phyloP scores from a whole-genome alignment of 2,797 vertebrate genomes.

The Salarias fasciatus region DNA sequence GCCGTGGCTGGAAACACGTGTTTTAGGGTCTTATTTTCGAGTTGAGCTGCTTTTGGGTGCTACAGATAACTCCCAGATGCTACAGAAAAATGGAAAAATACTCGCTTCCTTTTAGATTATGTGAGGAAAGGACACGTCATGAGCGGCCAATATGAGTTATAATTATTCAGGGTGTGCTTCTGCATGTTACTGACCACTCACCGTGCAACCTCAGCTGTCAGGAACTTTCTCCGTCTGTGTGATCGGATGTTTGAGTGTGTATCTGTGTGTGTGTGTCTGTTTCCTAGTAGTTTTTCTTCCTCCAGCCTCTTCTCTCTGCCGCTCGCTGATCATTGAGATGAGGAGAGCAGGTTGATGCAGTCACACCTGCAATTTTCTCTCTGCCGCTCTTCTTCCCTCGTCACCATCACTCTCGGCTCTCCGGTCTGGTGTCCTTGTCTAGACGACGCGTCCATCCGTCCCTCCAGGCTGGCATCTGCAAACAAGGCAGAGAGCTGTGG shows the following conservation, averaged over 20 bases:
- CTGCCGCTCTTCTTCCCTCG: conserved; percentile 44
- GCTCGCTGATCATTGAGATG: conserved; percentile 63
- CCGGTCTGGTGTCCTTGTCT: conserved; percentile 71
- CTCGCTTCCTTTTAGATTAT: conserved; percentile 23
- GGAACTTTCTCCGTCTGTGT: conserved; percentile 15
- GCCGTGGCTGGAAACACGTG: conserved; percentile 13
- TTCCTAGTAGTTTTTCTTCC: conserved; percentile 26
- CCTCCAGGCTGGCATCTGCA: conserved; percentile 57
- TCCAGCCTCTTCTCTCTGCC: conserved; percentile 18
- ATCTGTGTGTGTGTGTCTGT: conserved; percentile 24
- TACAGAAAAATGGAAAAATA: conserved; percentile 16
- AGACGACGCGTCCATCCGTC: conserved; percentile 65
- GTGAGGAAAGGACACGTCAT: conserved; percentile 14
- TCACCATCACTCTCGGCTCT: conserved; percentile 63
- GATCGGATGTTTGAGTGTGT: conserved; percentile 20
- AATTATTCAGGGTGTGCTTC: conserved; percentile 36
- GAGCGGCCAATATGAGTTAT: conserved; percentile 18
- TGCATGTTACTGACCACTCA: conserved; percentile 46
- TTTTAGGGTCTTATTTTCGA: conserved; percentile 1
- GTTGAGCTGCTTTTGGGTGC: too few species aligned
- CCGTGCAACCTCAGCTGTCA: conserved; percentile 9
- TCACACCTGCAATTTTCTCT: conserved; percentile 70
- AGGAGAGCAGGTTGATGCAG: conserved; percentile 71
- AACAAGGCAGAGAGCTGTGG: conserved; percentile 40
- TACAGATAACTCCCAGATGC: too few species aligned